Percentiles rank a stretch among this genome's conserved stretches.
phyloP scores from a whole-genome alignment of 2,113 vertebrate species.

The Urocitellus parryii region DNA sequence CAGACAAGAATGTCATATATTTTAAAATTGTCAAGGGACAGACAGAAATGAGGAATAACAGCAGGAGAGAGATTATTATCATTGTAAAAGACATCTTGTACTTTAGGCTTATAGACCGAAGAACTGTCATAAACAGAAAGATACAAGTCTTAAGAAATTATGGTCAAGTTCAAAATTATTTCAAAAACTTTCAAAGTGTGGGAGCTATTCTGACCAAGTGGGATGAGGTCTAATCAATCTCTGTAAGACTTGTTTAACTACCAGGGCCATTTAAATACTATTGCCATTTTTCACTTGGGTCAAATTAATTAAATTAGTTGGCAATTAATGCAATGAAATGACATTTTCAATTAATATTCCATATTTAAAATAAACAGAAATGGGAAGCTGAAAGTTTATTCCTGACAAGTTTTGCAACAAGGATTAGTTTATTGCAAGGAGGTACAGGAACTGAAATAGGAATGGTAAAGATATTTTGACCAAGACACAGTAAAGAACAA shows the following conservation, averaged over 20 bases:
- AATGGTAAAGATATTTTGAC: not conserved
- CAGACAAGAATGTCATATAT: not conserved
- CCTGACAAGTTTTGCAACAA: not conserved
- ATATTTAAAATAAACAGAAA: slow-evolving; percentile 49
- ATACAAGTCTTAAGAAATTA: not conserved
- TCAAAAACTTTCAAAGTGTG: not conserved
- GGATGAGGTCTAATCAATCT: not conserved
- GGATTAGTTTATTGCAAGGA: not conserved
- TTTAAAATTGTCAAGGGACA: not conserved
- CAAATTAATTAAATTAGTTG: slow-evolving; percentile 46
- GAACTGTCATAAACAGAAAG: not conserved
- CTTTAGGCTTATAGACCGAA: not conserved
- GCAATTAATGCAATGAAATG: slow-evolving; percentile 42
- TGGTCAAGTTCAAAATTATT: not conserved
- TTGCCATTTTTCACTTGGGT: not conserved
- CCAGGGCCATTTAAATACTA: not conserved
- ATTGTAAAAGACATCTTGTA: not conserved
- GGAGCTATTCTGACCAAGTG: not conserved
- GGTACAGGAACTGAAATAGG: not conserved
- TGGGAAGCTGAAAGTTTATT: not conserved
- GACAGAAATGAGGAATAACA: not conserved
- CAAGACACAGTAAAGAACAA: not conserved
- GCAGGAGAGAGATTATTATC: not conserved
- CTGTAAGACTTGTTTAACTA: not conserved
- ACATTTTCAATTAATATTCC: slow-evolving; percentile 20